These are phyloP conservation scores for Heliconius ismenius DNA, from an alignment of 2,888 invertebrate species.

Conservation along the genomic window DNA sequence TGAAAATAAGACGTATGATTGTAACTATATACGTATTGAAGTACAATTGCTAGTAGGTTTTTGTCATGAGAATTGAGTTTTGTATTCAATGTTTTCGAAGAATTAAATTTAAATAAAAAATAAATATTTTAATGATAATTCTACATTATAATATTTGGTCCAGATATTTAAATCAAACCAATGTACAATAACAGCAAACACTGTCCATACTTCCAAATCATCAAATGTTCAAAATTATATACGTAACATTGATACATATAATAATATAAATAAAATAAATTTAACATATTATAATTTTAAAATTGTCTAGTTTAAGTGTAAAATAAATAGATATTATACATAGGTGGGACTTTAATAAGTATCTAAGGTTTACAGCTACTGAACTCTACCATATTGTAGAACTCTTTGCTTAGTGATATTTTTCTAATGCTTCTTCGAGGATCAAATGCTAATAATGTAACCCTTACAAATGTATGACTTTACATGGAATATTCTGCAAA, in stretches of 20 bases:
- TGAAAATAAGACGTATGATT: slow-evolving; percentile 69
- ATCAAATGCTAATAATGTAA: slow-evolving; percentile 38
- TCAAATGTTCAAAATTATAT: slow-evolving; percentile 82
- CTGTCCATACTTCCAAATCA: slow-evolving; percentile 68
- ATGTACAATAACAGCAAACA: slow-evolving; percentile 49
- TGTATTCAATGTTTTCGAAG: slow-evolving; percentile 56
- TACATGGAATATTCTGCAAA: slow-evolving; percentile 2
- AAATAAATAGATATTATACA: slow-evolving; percentile 70
- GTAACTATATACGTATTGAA: slow-evolving; percentile 81
- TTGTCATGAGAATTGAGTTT: slow-evolving; percentile 51
- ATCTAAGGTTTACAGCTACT: slow-evolving; percentile 36
- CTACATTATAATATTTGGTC: slow-evolving; percentile 71
- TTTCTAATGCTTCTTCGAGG: slow-evolving; percentile 15
- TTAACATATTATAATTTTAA: slow-evolving; percentile 80
- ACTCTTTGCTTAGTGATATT: slow-evolving; percentile 24
- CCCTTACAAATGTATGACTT: slow-evolving; percentile 6
- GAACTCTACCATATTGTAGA: slow-evolving; percentile 23
- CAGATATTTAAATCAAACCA: slow-evolving; percentile 57
- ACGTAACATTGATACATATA: slow-evolving; percentile 82
- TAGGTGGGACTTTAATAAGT: slow-evolving; percentile 76
- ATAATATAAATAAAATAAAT: slow-evolving; percentile 81
- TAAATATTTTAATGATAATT: slow-evolving; percentile 72
- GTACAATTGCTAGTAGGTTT: slow-evolving; percentile 77
- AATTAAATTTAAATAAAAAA: slow-evolving; percentile 53
- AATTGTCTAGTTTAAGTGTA: slow-evolving; percentile 79